A percentile compares a stretch with the other conserved stretches of the same genome.
These are phyloP conservation scores for Tragelaphus strepsiceros DNA, from an alignment of 2,113 vertebrate species.

Conservation along the genomic window DNA sequence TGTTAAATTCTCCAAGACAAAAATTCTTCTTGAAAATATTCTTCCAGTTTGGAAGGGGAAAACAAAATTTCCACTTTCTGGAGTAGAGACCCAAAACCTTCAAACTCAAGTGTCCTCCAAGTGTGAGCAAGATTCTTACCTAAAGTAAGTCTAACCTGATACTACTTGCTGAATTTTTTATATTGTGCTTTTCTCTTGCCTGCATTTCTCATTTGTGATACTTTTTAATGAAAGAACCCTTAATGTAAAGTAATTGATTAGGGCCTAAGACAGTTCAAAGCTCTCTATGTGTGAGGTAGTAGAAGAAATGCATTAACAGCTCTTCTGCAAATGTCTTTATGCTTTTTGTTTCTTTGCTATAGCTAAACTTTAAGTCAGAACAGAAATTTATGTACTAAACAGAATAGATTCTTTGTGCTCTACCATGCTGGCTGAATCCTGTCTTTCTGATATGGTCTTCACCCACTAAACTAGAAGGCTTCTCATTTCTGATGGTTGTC, in stretches of 20 bases:
- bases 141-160: constrained; percentile 37
- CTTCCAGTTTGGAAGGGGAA: constrained; percentile 63
- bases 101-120: constrained; percentile 78
- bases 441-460: not conserved
- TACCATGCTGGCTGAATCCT: not conserved
- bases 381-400: not conserved
- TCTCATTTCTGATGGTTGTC: not conserved
- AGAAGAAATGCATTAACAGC: not conserved
- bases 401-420: constrained; percentile 3
- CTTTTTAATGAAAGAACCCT: not conserved
- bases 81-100: constrained; percentile 72
- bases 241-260: not conserved
- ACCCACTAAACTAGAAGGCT: not conserved
- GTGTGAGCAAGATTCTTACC: constrained; percentile 51
- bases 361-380: not conserved
- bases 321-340: not conserved
- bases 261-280: constrained; percentile 25
- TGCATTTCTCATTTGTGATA: constrained; percentile 38
- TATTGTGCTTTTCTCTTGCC: constrained; percentile 29
- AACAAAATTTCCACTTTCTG: constrained; percentile 71
- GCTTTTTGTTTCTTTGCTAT: constrained; percentile 17
- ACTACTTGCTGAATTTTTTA: constrained; percentile 35
- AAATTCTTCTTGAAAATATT: constrained; percentile 74
- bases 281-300: constrained; percentile 9
- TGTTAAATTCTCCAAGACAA: constrained; percentile 77